These are phyloP conservation scores for Homarus gammarus DNA, from an alignment of 2,888 invertebrate species.

Conservation along the genomic window DNA sequence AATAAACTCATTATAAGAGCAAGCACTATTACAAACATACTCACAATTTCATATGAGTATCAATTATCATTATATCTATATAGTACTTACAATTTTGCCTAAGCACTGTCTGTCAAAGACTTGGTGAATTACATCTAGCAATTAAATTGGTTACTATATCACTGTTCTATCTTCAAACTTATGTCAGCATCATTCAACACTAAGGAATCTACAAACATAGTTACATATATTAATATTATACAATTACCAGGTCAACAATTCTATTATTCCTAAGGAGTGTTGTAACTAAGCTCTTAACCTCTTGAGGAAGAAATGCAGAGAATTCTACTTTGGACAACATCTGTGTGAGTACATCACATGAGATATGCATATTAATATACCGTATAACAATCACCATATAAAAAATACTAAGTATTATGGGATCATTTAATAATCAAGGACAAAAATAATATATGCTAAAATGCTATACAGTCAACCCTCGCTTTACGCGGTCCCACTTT, in stretches of 20 bases:
- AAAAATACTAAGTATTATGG: background rate
- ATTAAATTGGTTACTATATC: background rate
- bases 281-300: background rate
- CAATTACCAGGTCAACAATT: background rate
- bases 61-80: background rate
- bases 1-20: background rate
- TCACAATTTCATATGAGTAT: background rate
- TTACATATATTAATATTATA: background rate
- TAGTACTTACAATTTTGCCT: slow-evolving; percentile 19
- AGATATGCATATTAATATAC: background rate
- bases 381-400: background rate
- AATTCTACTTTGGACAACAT: background rate
- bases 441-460: too few relatives aligned
- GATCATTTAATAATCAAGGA: background rate
- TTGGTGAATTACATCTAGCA: slow-evolving; percentile 11
- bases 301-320: background rate
- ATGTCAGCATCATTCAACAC: background rate
- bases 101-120: background rate
- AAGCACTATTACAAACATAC: background rate
- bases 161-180: background rate
- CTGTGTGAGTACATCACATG: background rate
- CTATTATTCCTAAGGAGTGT: background rate
- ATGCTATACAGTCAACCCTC: too few relatives aligned
- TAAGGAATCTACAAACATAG: background rate
- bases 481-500: too few relatives aligned